phyloP scores from a whole-genome alignment of 2,113 vertebrate species.

The Cyphomyrus discorhynchus region DNA sequence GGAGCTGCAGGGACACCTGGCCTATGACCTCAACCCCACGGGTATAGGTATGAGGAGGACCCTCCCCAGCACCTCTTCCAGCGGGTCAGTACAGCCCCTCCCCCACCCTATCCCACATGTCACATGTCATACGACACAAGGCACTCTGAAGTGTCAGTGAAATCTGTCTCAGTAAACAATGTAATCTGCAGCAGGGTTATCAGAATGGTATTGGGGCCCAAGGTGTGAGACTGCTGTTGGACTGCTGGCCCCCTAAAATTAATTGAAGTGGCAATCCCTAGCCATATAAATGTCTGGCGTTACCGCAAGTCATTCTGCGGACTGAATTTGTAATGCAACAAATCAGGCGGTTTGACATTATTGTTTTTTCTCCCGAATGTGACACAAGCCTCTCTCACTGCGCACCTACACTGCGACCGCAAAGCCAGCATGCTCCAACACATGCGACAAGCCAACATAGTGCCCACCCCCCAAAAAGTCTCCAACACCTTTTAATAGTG shows the following conservation, averaged over 20 bases:
- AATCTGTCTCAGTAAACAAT: background rate
- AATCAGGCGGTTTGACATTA: background rate
- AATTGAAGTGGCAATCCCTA: background rate
- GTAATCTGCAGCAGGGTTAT: background rate
- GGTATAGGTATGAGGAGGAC: constrained; percentile 83
- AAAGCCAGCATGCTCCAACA: background rate
- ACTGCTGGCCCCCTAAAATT: background rate
- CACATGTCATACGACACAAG: background rate
- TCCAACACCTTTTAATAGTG: background rate
- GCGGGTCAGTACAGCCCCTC: constrained; percentile 64
- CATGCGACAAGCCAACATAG: background rate
- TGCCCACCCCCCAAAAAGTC: background rate
- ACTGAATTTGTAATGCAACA: background rate
- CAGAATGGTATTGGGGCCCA: background rate
- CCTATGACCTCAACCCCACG: constrained; percentile 90
- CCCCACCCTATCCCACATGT: background rate
- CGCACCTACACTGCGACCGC: background rate
- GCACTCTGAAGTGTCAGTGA: background rate
- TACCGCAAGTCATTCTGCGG: background rate
- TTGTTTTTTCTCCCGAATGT: background rate
- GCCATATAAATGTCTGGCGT: background rate
- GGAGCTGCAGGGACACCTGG: constrained; percentile 92
- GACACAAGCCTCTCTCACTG: background rate
- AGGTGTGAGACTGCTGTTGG: background rate
- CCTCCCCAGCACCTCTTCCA: constrained; percentile 89